Base-by-base conservation (phyloP, 2,888 invertebrate species). In the Ditula angustiorana region DNA sequence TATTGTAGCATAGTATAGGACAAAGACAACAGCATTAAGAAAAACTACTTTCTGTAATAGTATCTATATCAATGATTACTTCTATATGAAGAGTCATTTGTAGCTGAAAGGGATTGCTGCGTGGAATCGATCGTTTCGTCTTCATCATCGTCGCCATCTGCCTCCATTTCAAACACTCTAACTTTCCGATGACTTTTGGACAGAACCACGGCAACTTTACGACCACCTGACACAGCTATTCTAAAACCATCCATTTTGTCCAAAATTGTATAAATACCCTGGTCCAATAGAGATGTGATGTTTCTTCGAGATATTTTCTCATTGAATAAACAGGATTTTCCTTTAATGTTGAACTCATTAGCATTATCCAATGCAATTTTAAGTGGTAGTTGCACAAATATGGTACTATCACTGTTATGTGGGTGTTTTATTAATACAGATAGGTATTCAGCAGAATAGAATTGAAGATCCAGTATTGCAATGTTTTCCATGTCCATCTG, bases 131-230 rank as follows among this genome's bases (percentile, higher is more conserved):
- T 76, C n/a, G 88, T 88, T 61, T 93, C 94, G 57, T 96, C 96
- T 35, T 96, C 96, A 61, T 98, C 98, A 69, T 98, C 98, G 63
- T 97, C 97, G 23, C 97, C 98, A 79, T 98, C 98, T 0, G 96
- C 96, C 90, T 98, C 98, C 95, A 98, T 98, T 85, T 98, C 98
- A 81, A 97, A 97, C 52, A 98, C 94, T 68, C 97, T 94, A 46
- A 98, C 96, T 83, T 97, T 96, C 66, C 97, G 95, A 59, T 93
- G 92, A 74, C 95, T 97, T 73, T 96, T 96, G 13, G 97, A 96
- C 41, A 98, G 90, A 50, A 98, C 95, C 41, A 98, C 96, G 7
- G 97, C 96, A 7, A 98, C 97, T 88, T 96, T 96, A 66, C 95
- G 85, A 61, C 95, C 95, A 0, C 98, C 98, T 47, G 98, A 98